Percentiles rank a stretch among this genome's conserved stretches.
phyloP scores from a whole-genome alignment of 2,113 vertebrate species.

The Albula goreensis region DNA sequence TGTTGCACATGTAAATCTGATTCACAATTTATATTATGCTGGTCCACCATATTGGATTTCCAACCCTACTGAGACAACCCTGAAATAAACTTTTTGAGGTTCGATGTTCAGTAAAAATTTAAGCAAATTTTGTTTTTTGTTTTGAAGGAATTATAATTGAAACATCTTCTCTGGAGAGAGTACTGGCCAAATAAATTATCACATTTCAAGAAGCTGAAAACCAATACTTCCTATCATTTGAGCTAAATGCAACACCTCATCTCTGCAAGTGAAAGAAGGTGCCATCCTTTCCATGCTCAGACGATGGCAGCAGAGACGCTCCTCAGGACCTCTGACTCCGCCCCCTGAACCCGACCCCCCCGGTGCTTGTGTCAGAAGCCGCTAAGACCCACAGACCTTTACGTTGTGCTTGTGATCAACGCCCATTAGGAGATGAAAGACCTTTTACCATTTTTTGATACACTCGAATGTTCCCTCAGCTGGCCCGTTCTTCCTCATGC shows the following conservation, averaged over 20 bases:
- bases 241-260: not conserved
- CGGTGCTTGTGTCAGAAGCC: not conserved
- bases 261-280: not conserved
- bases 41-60: not conserved
- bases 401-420: not conserved
- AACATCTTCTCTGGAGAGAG: too few relatives aligned
- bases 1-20: too few relatives aligned
- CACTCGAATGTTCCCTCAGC: not conserved
- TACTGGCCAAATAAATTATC: too few relatives aligned
- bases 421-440: not conserved
- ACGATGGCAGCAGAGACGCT: not conserved
- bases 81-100: not conserved
- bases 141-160: too few relatives aligned
- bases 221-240: not conserved
- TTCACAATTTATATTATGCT: not conserved
- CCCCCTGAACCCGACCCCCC: not conserved
- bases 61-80: not conserved
- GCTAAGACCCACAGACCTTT: not conserved
- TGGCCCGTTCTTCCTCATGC: conserved; percentile 3
- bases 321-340: not conserved
- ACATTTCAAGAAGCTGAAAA: not conserved
- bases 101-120: too few relatives aligned
- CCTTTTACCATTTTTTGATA: not conserved
- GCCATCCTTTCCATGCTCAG: too few relatives aligned
- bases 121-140: too few relatives aligned